Conservation (phyloP, 2,888 invertebrate species). For the Anticlea derivata region DNA sequence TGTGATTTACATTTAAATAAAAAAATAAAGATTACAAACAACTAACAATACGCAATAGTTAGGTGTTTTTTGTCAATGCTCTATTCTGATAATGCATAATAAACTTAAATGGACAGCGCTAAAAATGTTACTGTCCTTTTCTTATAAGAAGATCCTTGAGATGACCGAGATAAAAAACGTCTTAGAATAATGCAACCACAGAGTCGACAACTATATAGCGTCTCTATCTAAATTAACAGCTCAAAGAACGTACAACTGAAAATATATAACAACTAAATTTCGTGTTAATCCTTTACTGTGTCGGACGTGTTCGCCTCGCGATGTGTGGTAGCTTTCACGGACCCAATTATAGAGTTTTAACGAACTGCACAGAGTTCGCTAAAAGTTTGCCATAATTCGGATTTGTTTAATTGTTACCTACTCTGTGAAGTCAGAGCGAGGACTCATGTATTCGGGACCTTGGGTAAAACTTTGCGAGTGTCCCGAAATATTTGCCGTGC, state of each 20-base stretch:
- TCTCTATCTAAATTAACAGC: conserved; percentile 13
- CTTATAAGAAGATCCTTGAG: too few species aligned
- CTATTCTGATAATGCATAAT: too few species aligned
- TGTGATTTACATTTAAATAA: too few species aligned
- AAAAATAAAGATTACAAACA: too few species aligned
- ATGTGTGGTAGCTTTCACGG: conserved; percentile 41
- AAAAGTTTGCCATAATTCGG: conserved; percentile 50
- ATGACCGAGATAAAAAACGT: too few species aligned
- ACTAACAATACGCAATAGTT: too few species aligned
- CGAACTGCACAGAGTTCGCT: conserved; percentile 53
- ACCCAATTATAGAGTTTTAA: conserved; percentile 63
- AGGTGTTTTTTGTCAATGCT: too few species aligned
- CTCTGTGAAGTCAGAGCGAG: conserved; percentile 28
- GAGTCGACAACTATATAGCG: too few species aligned
- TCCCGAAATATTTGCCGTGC: conserved; percentile 61
- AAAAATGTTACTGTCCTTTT: too few species aligned
- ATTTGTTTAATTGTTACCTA: conserved; percentile 54
- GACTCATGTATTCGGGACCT: conserved; percentile 33
- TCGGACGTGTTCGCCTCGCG: conserved; percentile 40
- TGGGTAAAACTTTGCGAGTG: conserved; percentile 49
- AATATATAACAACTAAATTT: conserved; percentile 41
- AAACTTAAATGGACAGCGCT: too few species aligned
- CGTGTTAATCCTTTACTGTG: conserved; percentile 44
- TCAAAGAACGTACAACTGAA: conserved; percentile 25
- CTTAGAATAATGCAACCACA: too few species aligned